Base-by-base conservation (phyloP, 2,113 vertebrate genomes). In the Stictonetta naevosa region DNA sequence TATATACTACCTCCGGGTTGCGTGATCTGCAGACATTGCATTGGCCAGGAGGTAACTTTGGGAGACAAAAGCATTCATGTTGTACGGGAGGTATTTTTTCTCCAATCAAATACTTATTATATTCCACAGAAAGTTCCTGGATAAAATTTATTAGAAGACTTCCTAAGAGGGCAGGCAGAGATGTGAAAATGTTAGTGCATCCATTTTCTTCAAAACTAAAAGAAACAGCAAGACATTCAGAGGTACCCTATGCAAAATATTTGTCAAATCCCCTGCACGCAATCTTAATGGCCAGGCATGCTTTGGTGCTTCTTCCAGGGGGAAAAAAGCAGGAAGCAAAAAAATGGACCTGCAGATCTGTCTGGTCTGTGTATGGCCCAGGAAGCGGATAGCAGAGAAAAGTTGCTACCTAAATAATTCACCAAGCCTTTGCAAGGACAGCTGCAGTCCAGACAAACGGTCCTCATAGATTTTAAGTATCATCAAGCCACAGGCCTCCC, bases 91-190 rank as follows among this genome's bases (percentile, higher is more conserved):
- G 13, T 2, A 58, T 3, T 56, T 15, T 55, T n/a, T 93, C 74
- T 13, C 92, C 93, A 38, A 29, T 6, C 91, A 98, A 97, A 38
- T 97, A 98, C 6, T 86, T 90, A 31, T 78, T 88, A 31, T 98
- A 98, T 26, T 84, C 92, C 14, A 38, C 9, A 23, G 87, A 86
- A 42, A 99, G 95, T 13, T 97, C 97, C 33, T 42, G 77, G 20
- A 95, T 87, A 48, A 98, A 98, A 40, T 93, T 77, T 78, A 97
- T 75, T 28, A 98, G 92, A 42, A 93, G 88, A 8, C 31, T 52
- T 73, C 98, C 98, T 98, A 78, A 7, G 18, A 55, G 33, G 73
- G 13, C n/a, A 91, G 34, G 31, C 9, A 17, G 34, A 68, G 44
- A 60, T 8, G 18, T 23, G 18, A 82, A 81, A 53, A 18, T 10